Conservation (phyloP, 2,113 vertebrate genomes). For the Scolopax mira region DNA sequence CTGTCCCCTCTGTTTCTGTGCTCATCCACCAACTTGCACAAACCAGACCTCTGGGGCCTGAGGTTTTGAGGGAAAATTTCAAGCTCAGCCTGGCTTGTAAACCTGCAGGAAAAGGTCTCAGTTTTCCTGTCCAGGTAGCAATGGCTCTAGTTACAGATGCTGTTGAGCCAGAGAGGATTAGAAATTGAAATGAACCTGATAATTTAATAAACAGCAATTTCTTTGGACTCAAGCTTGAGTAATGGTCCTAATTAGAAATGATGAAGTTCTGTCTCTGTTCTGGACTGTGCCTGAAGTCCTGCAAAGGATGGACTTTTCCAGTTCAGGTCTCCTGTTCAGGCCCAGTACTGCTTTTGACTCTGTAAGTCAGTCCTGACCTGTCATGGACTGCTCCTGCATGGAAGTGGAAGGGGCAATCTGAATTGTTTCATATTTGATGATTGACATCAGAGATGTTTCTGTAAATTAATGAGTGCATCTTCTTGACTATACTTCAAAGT, state of each 20-base stretch:
- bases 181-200: neutral
- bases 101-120: neutral
- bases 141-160: neutral
- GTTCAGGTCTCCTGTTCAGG: neutral
- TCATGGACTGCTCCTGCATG: fast-evolving
- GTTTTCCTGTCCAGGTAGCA: neutral
- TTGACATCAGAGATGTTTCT: neutral
- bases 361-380: neutral
- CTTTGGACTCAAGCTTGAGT: neutral
- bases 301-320: neutral
- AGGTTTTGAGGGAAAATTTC: neutral
- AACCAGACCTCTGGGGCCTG: neutral
- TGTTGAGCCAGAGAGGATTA: neutral
- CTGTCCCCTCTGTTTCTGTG: neutral
- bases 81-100: neutral
- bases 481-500: constrained; percentile 20
- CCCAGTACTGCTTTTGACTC: neutral
- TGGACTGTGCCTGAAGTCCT: neutral
- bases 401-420: neutral
- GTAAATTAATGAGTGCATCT: constrained; percentile 10
- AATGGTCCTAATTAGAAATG: neutral
- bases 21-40: neutral
- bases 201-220: neutral
- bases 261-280: neutral
- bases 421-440: neutral